Evolutionary conservation across 2,113 vertebrate genomes (phyloP), one percentile per base, ranked within the genome.

Genomic region (Mionectes macconnelli): DNA sequence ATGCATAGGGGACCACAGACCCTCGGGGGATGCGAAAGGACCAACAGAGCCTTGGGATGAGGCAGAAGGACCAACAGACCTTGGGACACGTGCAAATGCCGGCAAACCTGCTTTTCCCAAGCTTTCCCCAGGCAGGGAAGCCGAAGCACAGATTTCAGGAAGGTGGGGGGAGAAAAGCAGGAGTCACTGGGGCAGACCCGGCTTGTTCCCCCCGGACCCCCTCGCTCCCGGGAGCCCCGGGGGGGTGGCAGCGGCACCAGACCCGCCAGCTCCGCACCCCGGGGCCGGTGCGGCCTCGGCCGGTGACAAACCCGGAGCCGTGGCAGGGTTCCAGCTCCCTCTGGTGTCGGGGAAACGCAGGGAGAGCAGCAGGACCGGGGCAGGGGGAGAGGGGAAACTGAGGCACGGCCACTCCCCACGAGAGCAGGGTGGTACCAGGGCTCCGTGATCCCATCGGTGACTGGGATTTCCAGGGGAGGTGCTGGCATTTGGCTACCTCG

Each of bases 201-300:
- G 9, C 4, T 28, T 22, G 23, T n/a, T 16, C 10, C 27, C 53
- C 35, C 4, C 0, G 78, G 19, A 24, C 14, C 11, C 16, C 10
- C 19, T n/a, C 17, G 23, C 15, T 30, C 55, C 49, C 5, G 0
- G 1, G 40, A 35, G 27, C 44, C 42, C 21, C 4, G 2, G 2
- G 33, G 1, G 5, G 23, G 17, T 2, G 6, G 27, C 33, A 9
- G 6, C 22, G 5, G 22, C 27, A 8, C 12, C 10, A 4, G 56
- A 8, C 9, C 42, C 42, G 14, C 44, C 17, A 27, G 53, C 23
- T 44, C 56, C 33, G 11, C 33, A 21, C 9, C 39, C 24, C 12
- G 8, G 10, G 52, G 31, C 39, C 31, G n/a, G n/a, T n/a, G n/a
- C n/a, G n/a, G n/a, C 52, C 3, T 2, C 10, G 50, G 37, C 50